Evolutionary conservation across 2,797 vertebrate species (phyloP), one percentile per base, ranked within the genome.

Genomic region (Dryobates pubescens): DNA sequence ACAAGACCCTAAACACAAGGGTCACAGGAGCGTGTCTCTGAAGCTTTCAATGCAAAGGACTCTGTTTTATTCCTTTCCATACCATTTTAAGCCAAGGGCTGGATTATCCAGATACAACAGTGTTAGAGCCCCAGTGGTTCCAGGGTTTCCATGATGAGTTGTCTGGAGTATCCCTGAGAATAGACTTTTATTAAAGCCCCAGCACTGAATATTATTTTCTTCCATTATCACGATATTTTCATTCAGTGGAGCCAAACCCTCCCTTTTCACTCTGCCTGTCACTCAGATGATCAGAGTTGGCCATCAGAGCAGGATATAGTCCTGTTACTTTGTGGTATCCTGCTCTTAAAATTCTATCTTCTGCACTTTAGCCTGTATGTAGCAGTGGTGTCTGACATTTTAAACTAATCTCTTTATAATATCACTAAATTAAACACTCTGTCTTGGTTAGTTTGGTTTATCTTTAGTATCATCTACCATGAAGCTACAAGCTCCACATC

Each of bases 381-480:
- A 94, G 75, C 61, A 74, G 82, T 74, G 57, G 53, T 17, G 86
- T 90, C 88, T 91, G 92, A 88, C 41, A 72, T 89, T 85, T 95
- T 75, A 86, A 92, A 68, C 71, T 57, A 73, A 78, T 56, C 59
- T 51, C 11, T 85, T 85, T 77, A 51, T n/a, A 93, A 27, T 16
- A 8, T 71, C 78, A 95, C 91, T 76, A 92, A 94, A 70, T 90
- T 86, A 94, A 95, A 93, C 56, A 59, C 36, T 88, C 70, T 32
- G 19, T 63, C 68, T 85, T 94, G 45, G 88, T 86, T 94, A 79
- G 29, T 67, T 97, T 90, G 68, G 64, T 91, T 92, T 95, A 90
- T 87, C 87, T 82, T 77, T 89, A 65, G 32, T 45, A 23, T 86
- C 69, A 27, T 78, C 34, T 70, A 64, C 45, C 20, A 32, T 6